Base-by-base conservation (phyloP, 2,888 invertebrate species). In the Amiota mariae region DNA sequence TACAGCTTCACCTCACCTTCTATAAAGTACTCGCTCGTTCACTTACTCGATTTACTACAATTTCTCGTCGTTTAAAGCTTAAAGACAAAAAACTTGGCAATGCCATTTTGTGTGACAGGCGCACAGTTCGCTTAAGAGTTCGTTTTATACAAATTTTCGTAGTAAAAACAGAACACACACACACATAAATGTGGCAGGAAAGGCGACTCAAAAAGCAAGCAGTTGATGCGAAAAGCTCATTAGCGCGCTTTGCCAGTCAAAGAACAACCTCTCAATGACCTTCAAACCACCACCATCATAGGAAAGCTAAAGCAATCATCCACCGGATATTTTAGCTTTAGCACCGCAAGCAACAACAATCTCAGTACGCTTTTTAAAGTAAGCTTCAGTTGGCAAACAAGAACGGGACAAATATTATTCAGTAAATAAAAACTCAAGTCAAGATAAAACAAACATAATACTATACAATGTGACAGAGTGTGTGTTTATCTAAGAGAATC, bases 71-170 rank as follows among this genome's bases (percentile, higher is more conserved):
- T 13, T 54, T 15, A 54, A 54, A 54, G 54, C 54, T 13, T 54
- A 54, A 59, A 15, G 59, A 20, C 59, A 59, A 81, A 84, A 84
- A 85, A 85, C 82, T 83, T 83, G 83, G 83, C 83, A 83, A 80
- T 79, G 83, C 78, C 66, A 79, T 79, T 67, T 75, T 73, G 76
- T 56, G 78, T 75, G 56, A 59, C 80, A 81, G 83, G 83, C 80
- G 85, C 81, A 63, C 83, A 83, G 85, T 74, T 73, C 83, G 81
- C 81, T 79, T 78, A 84, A 82, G 85, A 83, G 85, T 79, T 77
- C 71, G 84, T 82, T 24, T 56, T n/a, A 36, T 47, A 46, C 49
- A 67, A 48, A 72, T 49, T 59, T 59, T 18, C 9, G 11, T 59
- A 24, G 24, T 11, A 70, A 24, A 78, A 77, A 76, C 71, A 72